Conservation (phyloP, 2,888 invertebrate species). For the Chironomus riparius region DNA sequence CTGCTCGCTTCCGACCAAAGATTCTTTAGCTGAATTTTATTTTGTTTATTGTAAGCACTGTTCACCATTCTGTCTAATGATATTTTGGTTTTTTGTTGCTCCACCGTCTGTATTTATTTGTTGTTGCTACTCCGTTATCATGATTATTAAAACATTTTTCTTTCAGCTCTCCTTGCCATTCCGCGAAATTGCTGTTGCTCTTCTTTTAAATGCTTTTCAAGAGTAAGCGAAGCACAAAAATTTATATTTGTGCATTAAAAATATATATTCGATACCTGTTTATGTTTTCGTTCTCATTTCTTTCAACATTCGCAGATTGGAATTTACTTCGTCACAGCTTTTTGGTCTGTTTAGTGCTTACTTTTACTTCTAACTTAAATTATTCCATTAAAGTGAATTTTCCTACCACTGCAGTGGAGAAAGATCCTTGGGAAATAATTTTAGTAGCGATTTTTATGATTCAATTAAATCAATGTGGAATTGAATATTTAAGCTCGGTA, state of each 20-base stretch:
- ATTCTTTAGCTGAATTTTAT: not conserved
- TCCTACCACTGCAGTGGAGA: not conserved
- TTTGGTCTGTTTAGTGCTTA: not conserved
- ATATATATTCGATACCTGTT: not conserved
- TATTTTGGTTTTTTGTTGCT: not conserved
- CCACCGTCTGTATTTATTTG: not conserved
- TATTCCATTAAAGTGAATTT: not conserved
- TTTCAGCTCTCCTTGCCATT: not conserved
- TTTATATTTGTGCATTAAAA: not conserved
- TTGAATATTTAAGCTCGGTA: not conserved
- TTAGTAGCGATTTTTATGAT: not conserved
- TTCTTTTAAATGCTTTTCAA: not conserved
- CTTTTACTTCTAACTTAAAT: not conserved
- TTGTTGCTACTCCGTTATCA: not conserved
- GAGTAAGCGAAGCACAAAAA: not conserved
- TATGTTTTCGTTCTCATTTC: not conserved
- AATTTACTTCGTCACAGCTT: not conserved
- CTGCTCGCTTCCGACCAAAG: too few species aligned
- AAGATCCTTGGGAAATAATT: not conserved
- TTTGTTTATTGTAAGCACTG: not conserved
- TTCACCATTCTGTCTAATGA: not conserved
- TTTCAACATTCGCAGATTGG: not conserved
- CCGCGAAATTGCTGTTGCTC: not conserved
- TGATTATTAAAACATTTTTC: not conserved
- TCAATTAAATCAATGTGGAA: conserved; percentile 7